Evolutionary conservation across 1,140 invertebrate species (phyloP).

Genomic region (Drosophila ogumai): DNA sequence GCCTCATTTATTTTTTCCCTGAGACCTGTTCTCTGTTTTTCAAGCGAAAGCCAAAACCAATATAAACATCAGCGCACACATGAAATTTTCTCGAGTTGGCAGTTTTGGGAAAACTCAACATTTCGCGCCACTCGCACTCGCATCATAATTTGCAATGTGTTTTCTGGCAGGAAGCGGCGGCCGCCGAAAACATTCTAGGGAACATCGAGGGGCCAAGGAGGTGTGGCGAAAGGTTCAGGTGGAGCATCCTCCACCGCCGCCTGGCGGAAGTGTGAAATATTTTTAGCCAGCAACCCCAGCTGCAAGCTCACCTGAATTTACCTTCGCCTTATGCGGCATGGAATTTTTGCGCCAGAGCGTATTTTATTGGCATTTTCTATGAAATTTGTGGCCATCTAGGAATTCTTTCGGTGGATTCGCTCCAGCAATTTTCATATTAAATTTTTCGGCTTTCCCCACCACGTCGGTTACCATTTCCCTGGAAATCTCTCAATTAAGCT

Average conservation of each 20-base stretch:
- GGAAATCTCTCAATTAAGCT: conserved; percentile 70
- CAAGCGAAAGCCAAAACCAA: conserved; percentile 24
- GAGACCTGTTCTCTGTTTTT: conserved; percentile 11
- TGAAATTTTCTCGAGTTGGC: conserved; percentile 39
- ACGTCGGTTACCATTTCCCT: conserved; percentile 9
- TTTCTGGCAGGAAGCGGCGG: conserved; percentile 64
- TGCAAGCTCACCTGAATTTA: conserved; percentile 32
- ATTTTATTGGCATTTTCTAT: conserved; percentile 78
- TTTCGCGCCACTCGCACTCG: conserved; percentile 10
- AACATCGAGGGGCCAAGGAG: conserved; percentile 20
- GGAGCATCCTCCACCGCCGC: conserved; percentile 10
- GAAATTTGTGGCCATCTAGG: conserved; percentile 72
- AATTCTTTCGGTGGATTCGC: conserved; percentile 35
- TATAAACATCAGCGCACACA: conserved; percentile 33
- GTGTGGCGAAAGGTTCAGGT: conserved; percentile 36
- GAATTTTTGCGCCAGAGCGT: conserved; percentile 73
- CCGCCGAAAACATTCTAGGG: conserved; percentile 37
- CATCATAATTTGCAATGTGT: conserved; percentile 68
- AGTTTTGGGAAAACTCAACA: conserved; percentile 36
- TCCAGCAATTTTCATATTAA: conserved; percentile 57
- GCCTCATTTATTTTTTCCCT: conserved; percentile 2
- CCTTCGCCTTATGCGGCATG: conserved; percentile 59
- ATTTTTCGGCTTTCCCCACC: conserved; percentile 25
- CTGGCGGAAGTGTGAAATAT: conserved; percentile 76
- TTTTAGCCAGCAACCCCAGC: conserved; percentile 41